Evolutionary conservation across 2,113 vertebrate species (phyloP).

Genomic region (Rhinopomastus cyanomelas): DNA sequence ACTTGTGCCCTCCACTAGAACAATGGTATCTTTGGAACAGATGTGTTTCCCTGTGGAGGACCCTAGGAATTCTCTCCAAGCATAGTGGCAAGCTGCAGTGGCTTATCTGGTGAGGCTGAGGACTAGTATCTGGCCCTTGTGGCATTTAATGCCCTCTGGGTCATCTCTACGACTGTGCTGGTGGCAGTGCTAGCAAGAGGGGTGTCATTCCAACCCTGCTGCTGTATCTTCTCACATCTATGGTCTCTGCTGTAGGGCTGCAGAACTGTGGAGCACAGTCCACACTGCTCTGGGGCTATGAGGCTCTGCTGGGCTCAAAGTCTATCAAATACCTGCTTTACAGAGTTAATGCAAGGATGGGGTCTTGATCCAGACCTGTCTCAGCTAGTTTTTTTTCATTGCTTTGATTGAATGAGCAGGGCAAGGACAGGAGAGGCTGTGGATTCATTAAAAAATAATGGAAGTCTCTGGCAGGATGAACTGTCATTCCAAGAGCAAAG

Average conservation of each 20-base stretch:
- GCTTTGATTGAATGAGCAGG: no score
- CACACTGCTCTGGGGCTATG: no score
- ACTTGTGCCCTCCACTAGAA: neutral
- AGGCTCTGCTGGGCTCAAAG: no score
- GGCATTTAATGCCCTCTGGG: neutral
- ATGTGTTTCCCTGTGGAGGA: neutral
- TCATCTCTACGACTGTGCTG: accelerated
- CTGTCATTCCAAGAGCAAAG: neutral
- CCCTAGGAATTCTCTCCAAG: neutral
- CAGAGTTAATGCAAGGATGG: no score
- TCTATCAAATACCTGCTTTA: no score
- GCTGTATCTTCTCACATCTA: no score
- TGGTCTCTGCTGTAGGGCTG: no score
- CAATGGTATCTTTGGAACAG: neutral
- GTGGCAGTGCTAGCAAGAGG: neutral
- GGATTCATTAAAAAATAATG: neutral
- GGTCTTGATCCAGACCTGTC: no score
- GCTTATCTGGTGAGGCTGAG: neutral
- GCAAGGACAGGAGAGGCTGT: neutral
- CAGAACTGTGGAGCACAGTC: no score
- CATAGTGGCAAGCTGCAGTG: neutral
- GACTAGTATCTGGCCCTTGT: neutral
- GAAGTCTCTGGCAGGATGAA: no score
- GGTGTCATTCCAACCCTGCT: neutral
- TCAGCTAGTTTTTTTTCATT: no score